Base-by-base conservation (phyloP, 2,888 invertebrate genomes). In the Pyrocoelia pectoralis region DNA sequence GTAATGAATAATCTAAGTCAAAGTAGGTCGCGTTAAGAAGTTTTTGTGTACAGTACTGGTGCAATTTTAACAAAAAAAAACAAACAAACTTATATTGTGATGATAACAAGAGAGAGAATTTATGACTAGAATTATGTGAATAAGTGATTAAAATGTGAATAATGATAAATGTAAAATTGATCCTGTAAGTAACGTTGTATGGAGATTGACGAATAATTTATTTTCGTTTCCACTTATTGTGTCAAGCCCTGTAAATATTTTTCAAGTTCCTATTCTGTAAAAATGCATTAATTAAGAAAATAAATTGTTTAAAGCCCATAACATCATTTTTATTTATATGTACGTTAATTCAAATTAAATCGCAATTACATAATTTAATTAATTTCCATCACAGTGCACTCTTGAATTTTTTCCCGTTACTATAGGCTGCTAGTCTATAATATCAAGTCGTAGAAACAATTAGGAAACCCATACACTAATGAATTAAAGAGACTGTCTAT, bases 231-330 rank as follows among this genome's bases (percentile, higher is more conserved):
- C 3, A 19, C 9, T 12, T 24, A 24, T 18, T 52, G 29, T 33
- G 17, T 33, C 58, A 55, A 65, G 64, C 65, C 55, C 57, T 76
- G 77, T 77, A 76, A 65, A 76, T 76, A 76, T 71, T 74, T 63
- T 73, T 74, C 65, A 74, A 77, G 77, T 77, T 77, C 76, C 76
- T 78, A 77, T 57, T 52, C 17, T 71, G 67, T 72, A 50, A 61
- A 65, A 33, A 51, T 68, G 61, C 64, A 63, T 57, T 13, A 56
- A 67, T 61, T 51, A 62, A 14, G 56, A 68, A 69, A 68, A 70
- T 66, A 69, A 58, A 59, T 46, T 50, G 24, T 50, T 13, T 48
- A n/a, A 40, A 40, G 8, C 40, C n/a, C 40, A n/a, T n/a, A n/a
- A n/a, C n/a, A n/a, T n/a, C n/a, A n/a, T n/a, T n/a, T n/a, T n/a